phyloP scores from a whole-genome alignment of 1,140 invertebrate species.

The Cyclargus thomasi region DNA sequence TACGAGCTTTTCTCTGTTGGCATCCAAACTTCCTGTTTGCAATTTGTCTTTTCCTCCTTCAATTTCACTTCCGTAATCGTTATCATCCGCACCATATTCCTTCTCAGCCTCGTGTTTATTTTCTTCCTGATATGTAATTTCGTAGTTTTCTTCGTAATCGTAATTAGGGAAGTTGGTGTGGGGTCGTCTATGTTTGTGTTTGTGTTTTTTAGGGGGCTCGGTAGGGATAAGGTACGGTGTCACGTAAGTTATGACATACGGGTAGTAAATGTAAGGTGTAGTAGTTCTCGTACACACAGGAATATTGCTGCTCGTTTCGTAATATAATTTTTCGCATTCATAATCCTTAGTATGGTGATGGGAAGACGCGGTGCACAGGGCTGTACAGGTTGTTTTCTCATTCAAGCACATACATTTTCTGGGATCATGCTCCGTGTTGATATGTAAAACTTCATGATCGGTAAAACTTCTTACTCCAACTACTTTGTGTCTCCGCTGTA shows the following conservation, averaged over 20 bases:
- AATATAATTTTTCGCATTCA: not conserved
- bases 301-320: not conserved
- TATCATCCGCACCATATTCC: not conserved
- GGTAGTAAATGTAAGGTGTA: not conserved
- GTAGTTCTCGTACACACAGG: not conserved
- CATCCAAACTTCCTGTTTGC: constrained; percentile 21
- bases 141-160: not conserved
- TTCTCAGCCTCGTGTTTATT: not conserved
- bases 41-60: constrained; percentile 10
- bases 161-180: not conserved
- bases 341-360: not conserved
- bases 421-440: not conserved
- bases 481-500: constrained; percentile 4
- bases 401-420: not conserved
- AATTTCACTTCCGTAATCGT: constrained; percentile 13
- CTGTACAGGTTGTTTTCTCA: not conserved
- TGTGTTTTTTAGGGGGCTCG: not conserved
- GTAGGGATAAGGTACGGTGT: not conserved
- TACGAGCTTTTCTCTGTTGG: constrained; percentile 31
- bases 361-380: not conserved
- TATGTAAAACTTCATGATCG: not conserved
- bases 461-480: constrained; percentile 20
- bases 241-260: not conserved
- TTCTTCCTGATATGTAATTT: not conserved
- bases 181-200: constrained; percentile 7